phyloP scores from a whole-genome alignment of 2,113 vertebrate genomes.

The Martes martes region DNA sequence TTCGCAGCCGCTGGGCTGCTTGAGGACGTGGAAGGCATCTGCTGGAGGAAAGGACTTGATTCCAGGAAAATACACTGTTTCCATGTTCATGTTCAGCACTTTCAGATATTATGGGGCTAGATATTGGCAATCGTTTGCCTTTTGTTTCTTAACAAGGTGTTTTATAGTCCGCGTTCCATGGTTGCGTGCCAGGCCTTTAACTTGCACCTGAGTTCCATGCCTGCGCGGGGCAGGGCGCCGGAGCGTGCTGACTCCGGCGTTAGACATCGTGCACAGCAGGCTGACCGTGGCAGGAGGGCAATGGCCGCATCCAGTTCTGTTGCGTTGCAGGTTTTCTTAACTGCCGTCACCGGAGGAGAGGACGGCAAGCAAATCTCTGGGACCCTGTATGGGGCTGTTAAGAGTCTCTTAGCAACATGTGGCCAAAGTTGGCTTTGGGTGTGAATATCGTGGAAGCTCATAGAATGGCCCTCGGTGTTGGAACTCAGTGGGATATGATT shows the following conservation, averaged over 20 bases:
- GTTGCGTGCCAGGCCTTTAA: not conserved
- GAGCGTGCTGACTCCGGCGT: no score
- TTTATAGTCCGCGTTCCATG: not conserved
- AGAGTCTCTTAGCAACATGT: not conserved
- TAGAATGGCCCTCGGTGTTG: not conserved
- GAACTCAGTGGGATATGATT: not conserved
- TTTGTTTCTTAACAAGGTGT: not conserved
- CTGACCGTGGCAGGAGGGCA: not conserved
- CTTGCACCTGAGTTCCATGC: not conserved
- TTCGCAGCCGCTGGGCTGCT: accelerated
- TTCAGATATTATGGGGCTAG: not conserved
- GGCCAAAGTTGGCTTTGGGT: not conserved
- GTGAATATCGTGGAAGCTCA: not conserved
- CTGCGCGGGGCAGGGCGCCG: accelerated
- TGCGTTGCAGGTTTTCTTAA: not conserved
- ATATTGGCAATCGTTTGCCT: not conserved
- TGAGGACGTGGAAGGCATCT: not conserved
- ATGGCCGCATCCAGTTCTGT: accelerated
- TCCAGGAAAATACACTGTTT: not conserved
- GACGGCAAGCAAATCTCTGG: no score
- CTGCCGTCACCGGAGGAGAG: not conserved
- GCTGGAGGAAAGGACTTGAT: not conserved
- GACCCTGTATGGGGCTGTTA: no score
- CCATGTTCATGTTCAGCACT: not conserved
- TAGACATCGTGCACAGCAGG: accelerated